Base-by-base conservation (phyloP, 1,140 invertebrate species). In the Bacillus rossius region DNA sequence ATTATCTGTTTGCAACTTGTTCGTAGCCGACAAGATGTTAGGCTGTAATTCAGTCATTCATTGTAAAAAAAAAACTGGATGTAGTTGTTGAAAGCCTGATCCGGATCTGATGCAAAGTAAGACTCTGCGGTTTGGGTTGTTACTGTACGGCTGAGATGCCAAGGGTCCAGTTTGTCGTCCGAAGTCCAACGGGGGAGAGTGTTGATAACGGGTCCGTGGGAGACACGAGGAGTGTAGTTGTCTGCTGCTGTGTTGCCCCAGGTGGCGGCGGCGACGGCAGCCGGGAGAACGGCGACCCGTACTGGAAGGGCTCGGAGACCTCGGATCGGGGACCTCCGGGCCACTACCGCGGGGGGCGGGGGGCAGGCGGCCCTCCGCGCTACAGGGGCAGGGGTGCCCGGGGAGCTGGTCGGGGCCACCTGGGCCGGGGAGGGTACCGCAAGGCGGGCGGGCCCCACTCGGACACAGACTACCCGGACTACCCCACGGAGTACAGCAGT, bases 391-490 rank as follows among this genome's bases (percentile, higher is more conserved):
- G 72, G 60, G 67, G 70, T 23, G 62, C 61, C 14, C 55, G 60
- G n/a, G 60, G 69, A 41, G 57, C 60, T 20, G 61, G 61, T 23
- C 57, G 68, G 48, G 69, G 65, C 17, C 4, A 10, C 29, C 26
- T 60, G 14, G 67, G 65, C 2, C 43, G 61, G 45, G 59, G 57
- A 1, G 41, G 64, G 47, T 25, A 52, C 52, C 38, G 66, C 55
- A 55, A 68, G 65, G 61, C 64, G 67, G 17, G 61, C 52, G 55
- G 52, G 29, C 49, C 48, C 65, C 66, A 64, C 63, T 62, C 71
- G 14, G 77, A 81, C 38, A 54, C 67, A 1, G 78, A 81, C 34
- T 79, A 77, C 66, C 61, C 72, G 1, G 79, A 79, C 63, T 78
- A 74, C 60, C 65, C 72, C 1, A 58, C 72, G 8, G 77, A 81